These are phyloP conservation scores for Chelon labrosus DNA, from an alignment of 2,797 vertebrate species.

Conservation along the genomic window DNA sequence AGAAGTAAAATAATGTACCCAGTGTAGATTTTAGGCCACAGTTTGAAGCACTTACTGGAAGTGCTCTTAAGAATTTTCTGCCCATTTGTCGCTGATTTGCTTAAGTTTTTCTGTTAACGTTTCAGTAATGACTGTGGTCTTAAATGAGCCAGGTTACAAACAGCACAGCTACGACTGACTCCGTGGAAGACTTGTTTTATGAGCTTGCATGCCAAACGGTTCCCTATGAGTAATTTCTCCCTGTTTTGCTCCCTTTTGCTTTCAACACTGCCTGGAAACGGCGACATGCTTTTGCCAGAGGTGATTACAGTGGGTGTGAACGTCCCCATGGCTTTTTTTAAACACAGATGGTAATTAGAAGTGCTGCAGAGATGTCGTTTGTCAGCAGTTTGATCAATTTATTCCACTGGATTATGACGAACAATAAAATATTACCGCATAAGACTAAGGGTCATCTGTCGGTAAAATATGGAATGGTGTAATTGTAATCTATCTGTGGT, in stretches of 20 bases:
- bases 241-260: conserved; percentile 42
- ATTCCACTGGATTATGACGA: neutral
- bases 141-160: conserved; percentile 5
- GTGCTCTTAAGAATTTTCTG: neutral
- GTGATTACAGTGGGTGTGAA: conserved; percentile 53
- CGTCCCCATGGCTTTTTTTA: conserved; percentile 26
- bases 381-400: neutral
- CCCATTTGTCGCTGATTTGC: neutral
- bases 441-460: neutral
- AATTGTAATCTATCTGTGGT: neutral
- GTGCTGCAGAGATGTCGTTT: conserved; percentile 15
- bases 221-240: conserved; percentile 47
- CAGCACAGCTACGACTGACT: neutral
- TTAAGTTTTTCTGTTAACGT: neutral
- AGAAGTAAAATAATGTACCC: neutral
- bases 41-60: neutral
- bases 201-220: neutral
- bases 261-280: conserved; percentile 50
- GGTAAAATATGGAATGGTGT: neutral
- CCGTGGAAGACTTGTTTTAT: conserved; percentile 12
- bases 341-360: conserved; percentile 54
- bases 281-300: conserved; percentile 20
- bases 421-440: neutral
- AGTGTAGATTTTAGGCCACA: neutral
- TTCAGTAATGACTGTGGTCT: neutral